A percentile compares a stretch with the other conserved stretches of the same genome.
phyloP scores from a whole-genome alignment of 2,113 vertebrate genomes.

The Corapipo altera region DNA sequence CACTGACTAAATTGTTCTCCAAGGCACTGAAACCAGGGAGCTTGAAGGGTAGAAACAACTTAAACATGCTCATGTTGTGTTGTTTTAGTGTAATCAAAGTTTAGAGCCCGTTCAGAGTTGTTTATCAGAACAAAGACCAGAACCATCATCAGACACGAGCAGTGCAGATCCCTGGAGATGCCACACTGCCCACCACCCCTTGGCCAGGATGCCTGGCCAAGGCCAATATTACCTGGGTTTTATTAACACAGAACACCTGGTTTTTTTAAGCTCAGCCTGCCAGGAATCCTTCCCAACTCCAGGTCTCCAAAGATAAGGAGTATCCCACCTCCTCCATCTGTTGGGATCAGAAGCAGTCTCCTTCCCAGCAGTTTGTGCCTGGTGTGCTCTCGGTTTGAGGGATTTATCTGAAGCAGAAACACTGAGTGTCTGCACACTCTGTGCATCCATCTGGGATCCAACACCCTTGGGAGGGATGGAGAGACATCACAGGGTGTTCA shows the following conservation, averaged over 20 bases:
- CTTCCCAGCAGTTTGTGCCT: not conserved
- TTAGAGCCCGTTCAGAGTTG: not conserved
- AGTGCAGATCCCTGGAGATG: not conserved
- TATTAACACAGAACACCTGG: not conserved
- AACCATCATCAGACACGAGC: not conserved
- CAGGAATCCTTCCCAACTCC: not conserved
- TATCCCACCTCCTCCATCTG: not conserved
- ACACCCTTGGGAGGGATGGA: rapidly evolving
- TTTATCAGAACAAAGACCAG: not conserved
- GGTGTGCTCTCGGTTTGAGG: not conserved
- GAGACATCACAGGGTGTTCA: no score
- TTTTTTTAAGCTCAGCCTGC: not conserved
- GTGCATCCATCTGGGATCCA: not conserved
- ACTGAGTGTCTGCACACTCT: rapidly evolving
- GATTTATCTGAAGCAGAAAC: not conserved
- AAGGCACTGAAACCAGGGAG: not conserved
- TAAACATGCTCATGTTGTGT: rapidly evolving
- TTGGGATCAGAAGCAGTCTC: not conserved
- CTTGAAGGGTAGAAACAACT: not conserved
- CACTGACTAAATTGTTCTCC: rapidly evolving
- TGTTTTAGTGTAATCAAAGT: rapidly evolving
- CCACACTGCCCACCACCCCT: not conserved
- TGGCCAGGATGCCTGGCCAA: not conserved
- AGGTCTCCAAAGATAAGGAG: not conserved
- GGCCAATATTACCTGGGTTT: rapidly evolving